Base-by-base conservation (phyloP, 1,140 invertebrate genomes). In the Carcinoscorpius rotundicauda region DNA sequence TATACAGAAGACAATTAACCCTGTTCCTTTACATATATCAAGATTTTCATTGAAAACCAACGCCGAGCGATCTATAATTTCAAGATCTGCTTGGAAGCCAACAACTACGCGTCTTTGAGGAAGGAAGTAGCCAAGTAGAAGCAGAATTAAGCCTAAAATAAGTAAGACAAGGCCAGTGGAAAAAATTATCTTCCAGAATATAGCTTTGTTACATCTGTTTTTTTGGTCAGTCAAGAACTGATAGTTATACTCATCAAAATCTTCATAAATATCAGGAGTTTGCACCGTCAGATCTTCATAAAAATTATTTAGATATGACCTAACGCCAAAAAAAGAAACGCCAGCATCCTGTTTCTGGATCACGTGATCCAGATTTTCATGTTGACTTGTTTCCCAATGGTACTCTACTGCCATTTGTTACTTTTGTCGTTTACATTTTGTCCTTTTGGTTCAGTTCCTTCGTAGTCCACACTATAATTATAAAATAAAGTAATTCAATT, bases 71-170 rank as follows among this genome's bases (percentile, higher is more conserved):
- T 82, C 80, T 9, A 82, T 71, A 58, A 81, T 76, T 56, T 77
- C 78, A 49, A 80, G 71, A 62, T 79, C 75, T 49, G 77, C 75
- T 11, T 77, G 72, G 29, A 75, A 72, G 4, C 71, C 74, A 11
- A 80, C 73, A n/a, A 81, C 68, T n/a, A 77, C 75, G 4, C 76
- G 70, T 66, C 76, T 76, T 50, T 74, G 73, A 3, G 81, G 80
- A 51, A 81, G 75, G 6, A 81, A 71, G 69, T 81, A 82, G 5
- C 81, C 81, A 4, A 81, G 76, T 4, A 81, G 71, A 55, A 82
- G 76, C 5, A 78, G 77, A 10, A 79, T 72, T 4, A 78, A 72
- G 0, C 81, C 82, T 59, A 80, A 72, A 4, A 78, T 61, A 48
- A 81, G 71, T 6, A 82, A 69, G 59, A 76, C 78, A 6, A 78